Evolutionary conservation across 2,113 vertebrate species (phyloP), one percentile per base, ranked within the genome.

Genomic region (Neodontobutis hainanensis): DNA sequence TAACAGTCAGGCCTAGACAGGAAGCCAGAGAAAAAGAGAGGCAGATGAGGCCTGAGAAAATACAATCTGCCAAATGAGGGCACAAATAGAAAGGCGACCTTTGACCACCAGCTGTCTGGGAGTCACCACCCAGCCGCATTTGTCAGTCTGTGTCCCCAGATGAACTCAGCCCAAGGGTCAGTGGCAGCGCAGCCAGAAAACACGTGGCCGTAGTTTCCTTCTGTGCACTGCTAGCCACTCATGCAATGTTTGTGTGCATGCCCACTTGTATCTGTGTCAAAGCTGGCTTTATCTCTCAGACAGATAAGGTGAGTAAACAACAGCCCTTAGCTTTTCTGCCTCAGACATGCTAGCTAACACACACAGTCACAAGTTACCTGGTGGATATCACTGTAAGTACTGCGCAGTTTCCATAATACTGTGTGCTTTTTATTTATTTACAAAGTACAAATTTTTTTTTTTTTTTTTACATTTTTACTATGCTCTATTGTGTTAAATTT

Each of bases 91-190:
- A 82, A 87, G 81, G 51, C 71, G 12, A 89, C 81, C 87, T 88
- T 84, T 88, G 88, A 90, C 86, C 87, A 68, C 76, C 87, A 87
- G 86, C 88, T 90, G 89, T 88, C 84, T 84, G 82, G 27, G 78
- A 87, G 88, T 82, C 83, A 80, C 72, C 50, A 70, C 77, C 81
- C 78, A 38, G 79, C 61, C 42, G 19, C 87, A 83, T 85, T 82
- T 78, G 82, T 84, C 81, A 68, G 80, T 84, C 80, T 83, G 85
- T 80, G 83, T 89, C 87, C 87, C 80, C 44, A 36, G 55, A 40
- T 81, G 88, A 87, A 82, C 86, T 63, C 15, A 8, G 36, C 82
- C 78, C 61, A 0, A 69, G 72, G 85, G 85, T 88, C 86, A 78
- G 44, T 35, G 78, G 44, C 68, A 56, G 80, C 55, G 2, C 10